Conservation (phyloP, 2,113 vertebrate species). For the Grammomys surdaster region DNA sequence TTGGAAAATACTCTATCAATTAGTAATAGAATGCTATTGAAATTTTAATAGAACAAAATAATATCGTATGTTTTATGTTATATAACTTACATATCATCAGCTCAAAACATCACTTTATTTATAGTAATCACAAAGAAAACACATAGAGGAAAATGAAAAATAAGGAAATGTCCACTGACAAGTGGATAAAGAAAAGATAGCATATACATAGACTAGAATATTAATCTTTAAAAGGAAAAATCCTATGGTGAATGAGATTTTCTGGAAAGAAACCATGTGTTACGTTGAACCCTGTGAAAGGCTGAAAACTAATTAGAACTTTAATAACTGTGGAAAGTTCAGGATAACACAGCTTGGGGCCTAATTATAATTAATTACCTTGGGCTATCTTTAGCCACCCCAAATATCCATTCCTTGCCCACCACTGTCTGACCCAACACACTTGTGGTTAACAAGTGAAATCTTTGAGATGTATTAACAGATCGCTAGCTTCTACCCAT, state of each 20-base stretch:
- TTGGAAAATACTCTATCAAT: constrained; percentile 43
- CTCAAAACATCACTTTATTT: constrained; percentile 15
- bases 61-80: neutral
- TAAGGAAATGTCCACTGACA: constrained; percentile 7
- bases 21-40: constrained; percentile 38
- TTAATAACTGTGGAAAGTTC: too few relatives aligned
- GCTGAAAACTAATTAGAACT: neutral
- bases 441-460: neutral
- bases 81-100: neutral
- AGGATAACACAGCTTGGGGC: neutral
- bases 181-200: constrained; percentile 19
- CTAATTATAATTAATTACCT: neutral
- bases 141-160: constrained; percentile 52
- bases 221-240: constrained; percentile 36
- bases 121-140: constrained; percentile 36
- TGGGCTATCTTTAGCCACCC: neutral
- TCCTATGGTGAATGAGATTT: neutral
- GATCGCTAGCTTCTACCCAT: neutral
- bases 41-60: constrained; percentile 29
- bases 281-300: neutral
- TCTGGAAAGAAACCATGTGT: neutral
- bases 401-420: neutral
- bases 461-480: neutral
- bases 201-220: constrained; percentile 31
- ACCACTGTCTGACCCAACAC: neutral